Evolutionary conservation across 2,113 vertebrate genomes (phyloP).

Genomic region (Myotis yumanensis): DNA sequence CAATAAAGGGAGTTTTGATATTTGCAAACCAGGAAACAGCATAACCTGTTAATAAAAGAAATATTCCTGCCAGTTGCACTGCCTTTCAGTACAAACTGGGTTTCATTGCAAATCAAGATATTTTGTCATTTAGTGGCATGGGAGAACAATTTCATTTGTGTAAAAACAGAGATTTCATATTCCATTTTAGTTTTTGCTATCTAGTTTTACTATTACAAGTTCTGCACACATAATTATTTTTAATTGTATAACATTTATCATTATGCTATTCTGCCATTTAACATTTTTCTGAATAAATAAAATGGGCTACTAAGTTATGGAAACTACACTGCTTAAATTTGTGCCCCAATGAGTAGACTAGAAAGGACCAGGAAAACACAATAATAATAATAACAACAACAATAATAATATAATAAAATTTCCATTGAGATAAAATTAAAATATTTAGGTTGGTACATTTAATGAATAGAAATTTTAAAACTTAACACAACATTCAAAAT

Average conservation of each 20-base stretch:
- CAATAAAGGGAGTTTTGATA: not conserved
- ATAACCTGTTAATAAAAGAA: not conserved
- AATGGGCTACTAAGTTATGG: not conserved
- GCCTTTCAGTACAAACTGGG: not conserved
- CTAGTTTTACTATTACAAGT: not conserved
- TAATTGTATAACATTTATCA: not conserved
- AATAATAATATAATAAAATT: not conserved
- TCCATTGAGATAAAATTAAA: constrained; percentile 5
- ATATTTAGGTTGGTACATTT: not conserved
- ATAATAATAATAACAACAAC: not conserved
- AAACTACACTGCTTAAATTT: not conserved
- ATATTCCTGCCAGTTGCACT: not conserved
- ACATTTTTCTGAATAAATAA: constrained; percentile 26
- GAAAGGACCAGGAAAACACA: not conserved
- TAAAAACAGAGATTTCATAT: not conserved
- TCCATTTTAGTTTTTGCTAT: constrained; percentile 9
- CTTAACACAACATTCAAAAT: not conserved
- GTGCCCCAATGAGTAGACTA: not conserved
- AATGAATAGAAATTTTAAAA: not conserved
- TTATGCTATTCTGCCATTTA: not conserved
- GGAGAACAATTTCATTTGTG: not conserved
- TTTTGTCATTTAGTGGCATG: not conserved
- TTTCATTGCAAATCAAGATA: not conserved
- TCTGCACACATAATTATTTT: constrained; percentile 14
- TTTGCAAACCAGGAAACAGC: not conserved